Conservation (phyloP, 2,888 invertebrate genomes). For the Lycophotia porphyrea region DNA sequence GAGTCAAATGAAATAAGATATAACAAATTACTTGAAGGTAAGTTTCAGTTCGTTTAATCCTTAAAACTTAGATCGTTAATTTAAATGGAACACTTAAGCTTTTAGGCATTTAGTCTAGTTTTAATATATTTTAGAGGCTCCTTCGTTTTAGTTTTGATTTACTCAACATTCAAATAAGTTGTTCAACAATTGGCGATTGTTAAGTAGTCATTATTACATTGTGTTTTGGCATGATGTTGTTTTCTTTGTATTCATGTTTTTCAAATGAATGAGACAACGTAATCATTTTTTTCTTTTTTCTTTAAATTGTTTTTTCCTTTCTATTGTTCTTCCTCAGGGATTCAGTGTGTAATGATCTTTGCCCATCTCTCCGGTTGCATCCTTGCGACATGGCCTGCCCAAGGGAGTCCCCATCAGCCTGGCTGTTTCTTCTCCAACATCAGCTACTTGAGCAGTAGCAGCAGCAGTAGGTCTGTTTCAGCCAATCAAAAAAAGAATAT, state of each 20-base stretch:
- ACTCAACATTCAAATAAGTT: slow-evolving; percentile 32
- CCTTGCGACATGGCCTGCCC: too few relatives aligned
- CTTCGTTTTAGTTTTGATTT: slow-evolving; percentile 36
- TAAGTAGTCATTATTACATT: not conserved
- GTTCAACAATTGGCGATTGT: slow-evolving; percentile 19
- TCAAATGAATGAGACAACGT: not conserved
- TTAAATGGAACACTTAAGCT: slow-evolving; percentile 58
- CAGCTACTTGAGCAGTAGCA: too few relatives aligned
- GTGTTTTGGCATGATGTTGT: not conserved
- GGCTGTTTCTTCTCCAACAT: too few relatives aligned
- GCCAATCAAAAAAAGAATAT: not conserved
- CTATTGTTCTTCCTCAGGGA: too few relatives aligned
- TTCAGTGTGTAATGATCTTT: too few relatives aligned
- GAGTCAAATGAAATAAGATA: slow-evolving; percentile 45
- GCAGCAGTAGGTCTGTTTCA: not conserved
- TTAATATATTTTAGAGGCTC: slow-evolving; percentile 45
- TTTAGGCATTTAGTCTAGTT: slow-evolving; percentile 52
- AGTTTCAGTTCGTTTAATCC: slow-evolving; percentile 45
- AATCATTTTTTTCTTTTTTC: too few relatives aligned
- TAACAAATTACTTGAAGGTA: slow-evolving; percentile 45
- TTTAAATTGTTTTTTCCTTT: too few relatives aligned
- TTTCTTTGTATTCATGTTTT: not conserved
- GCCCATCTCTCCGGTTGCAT: too few relatives aligned
- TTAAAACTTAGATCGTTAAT: slow-evolving; percentile 58
- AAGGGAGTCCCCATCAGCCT: too few relatives aligned